A percentile compares a stretch with the other conserved stretches of the same genome.
These are phyloP conservation scores for Chiloscyllium plagiosum DNA, from an alignment of 2,113 vertebrate species.

Conservation along the genomic window DNA sequence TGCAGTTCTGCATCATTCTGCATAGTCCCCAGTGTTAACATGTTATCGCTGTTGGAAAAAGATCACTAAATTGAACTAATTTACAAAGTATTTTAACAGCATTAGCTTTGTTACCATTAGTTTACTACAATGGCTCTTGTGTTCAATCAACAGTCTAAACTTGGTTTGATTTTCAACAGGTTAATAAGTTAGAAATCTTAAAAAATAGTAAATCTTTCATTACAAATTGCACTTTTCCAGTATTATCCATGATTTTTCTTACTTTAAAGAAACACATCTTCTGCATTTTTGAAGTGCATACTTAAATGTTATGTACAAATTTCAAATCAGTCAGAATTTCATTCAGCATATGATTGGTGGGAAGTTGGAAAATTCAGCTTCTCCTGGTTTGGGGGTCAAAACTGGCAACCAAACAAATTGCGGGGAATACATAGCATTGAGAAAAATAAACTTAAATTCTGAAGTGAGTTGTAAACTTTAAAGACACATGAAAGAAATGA, in stretches of 20 bases:
- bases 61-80: not conserved
- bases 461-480: not conserved
- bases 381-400: not conserved
- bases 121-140: not conserved
- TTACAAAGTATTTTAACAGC: not conserved
- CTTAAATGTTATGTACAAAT: not conserved
- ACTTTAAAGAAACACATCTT: not conserved
- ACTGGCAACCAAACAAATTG: not conserved
- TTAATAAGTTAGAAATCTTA: not conserved
- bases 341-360: not conserved
- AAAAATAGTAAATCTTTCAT: not conserved
- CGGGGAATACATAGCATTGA: not conserved
- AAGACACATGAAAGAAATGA: not conserved
- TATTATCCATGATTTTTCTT: not conserved
- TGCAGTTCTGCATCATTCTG: not conserved
- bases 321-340: not conserved
- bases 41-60: not conserved
- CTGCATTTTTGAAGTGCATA: not conserved
- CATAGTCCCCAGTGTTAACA: not conserved
- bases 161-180: not conserved
- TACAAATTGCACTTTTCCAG: not conserved
- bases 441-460: not conserved
- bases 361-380: not conserved
- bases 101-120: not conserved
- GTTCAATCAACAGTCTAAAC: not conserved